Evolutionary conservation across 1,140 invertebrate species (phyloP).

Genomic region (Plectrocnemia conspersa): DNA sequence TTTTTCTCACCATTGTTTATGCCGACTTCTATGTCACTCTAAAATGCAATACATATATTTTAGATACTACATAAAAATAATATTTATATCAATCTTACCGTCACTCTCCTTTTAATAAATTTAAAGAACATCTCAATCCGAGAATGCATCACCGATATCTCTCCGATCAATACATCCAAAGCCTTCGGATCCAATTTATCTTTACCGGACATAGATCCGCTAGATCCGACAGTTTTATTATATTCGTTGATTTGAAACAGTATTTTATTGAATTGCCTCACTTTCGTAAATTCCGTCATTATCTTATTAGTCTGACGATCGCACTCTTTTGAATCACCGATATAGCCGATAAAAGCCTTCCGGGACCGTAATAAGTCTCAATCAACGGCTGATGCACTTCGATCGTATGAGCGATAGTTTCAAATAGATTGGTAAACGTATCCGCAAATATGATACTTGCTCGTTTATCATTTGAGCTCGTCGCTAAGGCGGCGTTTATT

Average conservation of each 20-base stretch:
- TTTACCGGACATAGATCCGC: conserved; percentile 42
- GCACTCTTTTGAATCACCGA: conserved; percentile 79
- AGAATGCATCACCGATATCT: conserved; percentile 88
- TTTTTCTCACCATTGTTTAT: conserved; percentile 54
- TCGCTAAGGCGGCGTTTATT: conserved; percentile 58
- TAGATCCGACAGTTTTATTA: conserved; percentile 42
- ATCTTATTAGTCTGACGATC: conserved; percentile 69
- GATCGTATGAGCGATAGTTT: conserved; percentile 81
- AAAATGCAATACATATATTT: conserved; percentile 33
- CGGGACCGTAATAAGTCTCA: conserved; percentile 90
- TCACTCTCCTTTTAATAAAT: conserved; percentile 77
- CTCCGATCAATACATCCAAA: conserved; percentile 82
- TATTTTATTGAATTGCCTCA: conserved; percentile 65
- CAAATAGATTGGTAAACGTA: conserved; percentile 78
- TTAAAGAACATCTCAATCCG: conserved; percentile 85
- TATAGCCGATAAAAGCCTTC: conserved; percentile 67
- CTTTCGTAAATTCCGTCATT: conserved; percentile 72
- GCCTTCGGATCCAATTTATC: conserved; percentile 76
- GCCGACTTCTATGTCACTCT: conserved; percentile 68
- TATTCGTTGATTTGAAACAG: conserved; percentile 60
- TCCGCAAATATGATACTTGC: conserved; percentile 76
- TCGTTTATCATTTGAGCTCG: conserved; percentile 65
- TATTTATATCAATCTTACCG: conserved; percentile 52
- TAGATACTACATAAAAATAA: conserved; percentile 21
- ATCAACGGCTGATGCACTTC: conserved; percentile 91